phyloP scores from a whole-genome alignment of 2,113 vertebrate genomes.

The Phrynocephalus versicolor region DNA sequence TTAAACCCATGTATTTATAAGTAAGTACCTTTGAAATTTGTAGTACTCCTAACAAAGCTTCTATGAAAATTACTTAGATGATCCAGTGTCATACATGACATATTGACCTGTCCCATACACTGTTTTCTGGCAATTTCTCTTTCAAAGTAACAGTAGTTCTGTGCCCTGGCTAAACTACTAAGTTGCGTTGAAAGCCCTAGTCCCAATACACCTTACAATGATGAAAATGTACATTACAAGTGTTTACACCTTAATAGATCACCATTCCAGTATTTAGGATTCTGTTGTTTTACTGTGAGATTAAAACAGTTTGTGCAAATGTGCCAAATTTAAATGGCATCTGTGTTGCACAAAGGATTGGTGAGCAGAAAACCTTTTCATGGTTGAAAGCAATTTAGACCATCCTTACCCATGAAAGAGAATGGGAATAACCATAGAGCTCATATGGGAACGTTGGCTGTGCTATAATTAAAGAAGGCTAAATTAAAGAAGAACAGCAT shows the following conservation, averaged over 20 bases:
- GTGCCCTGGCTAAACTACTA: not conserved
- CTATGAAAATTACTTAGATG: not conserved
- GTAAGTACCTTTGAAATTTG: not conserved
- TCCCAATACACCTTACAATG: not conserved
- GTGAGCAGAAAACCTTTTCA: not conserved
- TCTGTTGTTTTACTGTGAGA: not conserved
- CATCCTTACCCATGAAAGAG: not conserved
- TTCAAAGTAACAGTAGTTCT: not conserved
- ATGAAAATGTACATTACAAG: not conserved
- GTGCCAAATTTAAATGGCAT: not conserved
- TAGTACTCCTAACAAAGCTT: not conserved
- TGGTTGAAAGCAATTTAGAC: not conserved
- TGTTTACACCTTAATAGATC: not conserved
- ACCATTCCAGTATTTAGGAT: not conserved
- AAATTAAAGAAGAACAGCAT: slow-evolving; percentile 9
- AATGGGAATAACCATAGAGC: not conserved
- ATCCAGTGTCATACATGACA: not conserved
- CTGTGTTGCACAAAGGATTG: not conserved
- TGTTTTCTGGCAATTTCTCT: not conserved
- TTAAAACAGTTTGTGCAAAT: not conserved
- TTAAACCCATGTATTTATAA: not conserved
- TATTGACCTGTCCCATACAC: not conserved
- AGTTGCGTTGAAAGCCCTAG: not conserved
- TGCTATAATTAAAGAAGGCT: slow-evolving; percentile 40
- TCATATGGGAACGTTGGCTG: not conserved